Evolutionary conservation across 2,797 vertebrate genomes (phyloP), one percentile per base, ranked within the genome.

Genomic region (Tauraco hartlaubi): DNA sequence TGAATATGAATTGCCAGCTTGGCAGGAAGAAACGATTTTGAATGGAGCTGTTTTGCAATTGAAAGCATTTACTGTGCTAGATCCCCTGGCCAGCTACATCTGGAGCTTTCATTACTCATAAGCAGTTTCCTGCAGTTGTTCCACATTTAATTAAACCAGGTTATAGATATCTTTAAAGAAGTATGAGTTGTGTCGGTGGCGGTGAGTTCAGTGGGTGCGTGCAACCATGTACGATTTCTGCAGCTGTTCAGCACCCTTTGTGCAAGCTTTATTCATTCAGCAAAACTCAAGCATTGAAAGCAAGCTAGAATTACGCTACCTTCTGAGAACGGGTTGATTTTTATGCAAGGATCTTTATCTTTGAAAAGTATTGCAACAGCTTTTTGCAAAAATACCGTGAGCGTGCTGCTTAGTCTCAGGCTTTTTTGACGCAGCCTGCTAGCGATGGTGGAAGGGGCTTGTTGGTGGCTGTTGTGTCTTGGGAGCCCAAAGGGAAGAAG

Each of bases 51-150:
- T 88, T 95, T 72, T 93, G 56, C 21, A 79, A 68, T 37, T 63
- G 78, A 66, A 79, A 68, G 85, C 48, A 26, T 41, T 72, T 29
- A n/a, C 25, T 37, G 20, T 44, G 51, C 56, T 55, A 12, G 81
- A n/a, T 72, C 35, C 29, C 31, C 63, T 74, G 96, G 74, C 79
- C 73, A 26, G 74, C 44, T 92, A 52, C 75, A 67, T 59, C 81
- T 95, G 94, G 48, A 85, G 83, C 43, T 74, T 96, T 90, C 71
- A 61, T 94, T 97, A 72, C 29, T 88, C 58, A 18, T 66, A 43
- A 63, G 49, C 21, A 74, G 79, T 78, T 96, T 95, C 83, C 88
- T 93, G 68, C 59, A 41, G 31, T 93, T 74, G 77, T 94, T 62
- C 5, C 67, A 29, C 25, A 5, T 90, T 88, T 84, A 64, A 77